These are phyloP conservation scores for Phalacrocorax pelagicus DNA, from an alignment of 2,113 vertebrate genomes.

Conservation along the genomic window DNA sequence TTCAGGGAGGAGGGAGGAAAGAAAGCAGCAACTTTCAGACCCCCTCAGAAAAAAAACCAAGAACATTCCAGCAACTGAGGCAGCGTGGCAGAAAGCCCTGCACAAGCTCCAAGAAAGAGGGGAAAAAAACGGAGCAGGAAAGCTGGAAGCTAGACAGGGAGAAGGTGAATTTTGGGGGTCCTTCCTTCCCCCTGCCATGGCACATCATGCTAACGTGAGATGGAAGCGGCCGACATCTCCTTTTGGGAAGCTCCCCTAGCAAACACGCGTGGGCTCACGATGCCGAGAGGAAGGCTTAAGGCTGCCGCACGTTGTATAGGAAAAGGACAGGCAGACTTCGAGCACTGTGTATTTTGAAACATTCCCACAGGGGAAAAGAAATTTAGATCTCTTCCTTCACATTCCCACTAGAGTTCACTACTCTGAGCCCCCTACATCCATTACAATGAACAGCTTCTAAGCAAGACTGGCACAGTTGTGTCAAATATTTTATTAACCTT, in stretches of 20 bases:
- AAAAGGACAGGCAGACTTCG: neutral
- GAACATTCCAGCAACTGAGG: neutral
- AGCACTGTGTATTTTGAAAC: accelerated
- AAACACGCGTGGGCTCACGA: accelerated
- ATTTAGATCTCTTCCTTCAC: neutral
- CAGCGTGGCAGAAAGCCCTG: neutral
- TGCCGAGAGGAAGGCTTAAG: neutral
- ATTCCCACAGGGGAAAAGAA: neutral
- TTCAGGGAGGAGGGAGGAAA: neutral
- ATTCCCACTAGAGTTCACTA: neutral
- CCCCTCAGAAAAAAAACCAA: neutral
- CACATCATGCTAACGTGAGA: neutral
- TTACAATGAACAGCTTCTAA: neutral
- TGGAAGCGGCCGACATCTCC: neutral
- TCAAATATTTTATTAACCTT: neutral
- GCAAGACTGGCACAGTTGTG: neutral
- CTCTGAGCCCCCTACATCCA: neutral
- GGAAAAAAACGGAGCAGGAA: neutral
- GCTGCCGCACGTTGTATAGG: accelerated
- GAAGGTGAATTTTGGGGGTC: neutral
- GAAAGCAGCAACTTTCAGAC: neutral
- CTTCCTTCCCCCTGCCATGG: neutral
- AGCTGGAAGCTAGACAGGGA: neutral
- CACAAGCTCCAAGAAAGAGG: neutral
- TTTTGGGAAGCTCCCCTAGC: neutral